phyloP scores from a whole-genome alignment of 2,113 vertebrate genomes.

The Oncorhynchus clarkii region DNA sequence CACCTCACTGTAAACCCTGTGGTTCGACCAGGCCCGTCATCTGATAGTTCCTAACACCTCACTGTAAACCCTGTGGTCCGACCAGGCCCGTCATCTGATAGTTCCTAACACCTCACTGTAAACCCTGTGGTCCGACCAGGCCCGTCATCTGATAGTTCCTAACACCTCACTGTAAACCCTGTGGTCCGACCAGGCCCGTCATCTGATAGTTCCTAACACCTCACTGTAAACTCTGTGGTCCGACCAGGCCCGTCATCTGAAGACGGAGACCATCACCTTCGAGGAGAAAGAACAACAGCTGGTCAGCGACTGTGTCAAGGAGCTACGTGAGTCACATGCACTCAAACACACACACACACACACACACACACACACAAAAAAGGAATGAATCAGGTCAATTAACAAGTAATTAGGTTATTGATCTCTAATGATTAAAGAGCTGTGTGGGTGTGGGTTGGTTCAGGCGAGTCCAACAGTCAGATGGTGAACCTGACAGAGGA shows the following conservation, averaged over 20 bases:
- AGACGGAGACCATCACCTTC: conserved; percentile 90
- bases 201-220: too few relatives aligned
- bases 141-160: too few relatives aligned
- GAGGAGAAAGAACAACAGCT: conserved; percentile 97
- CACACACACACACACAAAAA: neutral
- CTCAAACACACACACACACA: neutral
- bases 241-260: conserved; percentile 87
- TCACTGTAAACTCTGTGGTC: neutral
- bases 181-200: too few relatives aligned
- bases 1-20: too few relatives aligned
- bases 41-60: too few relatives aligned
- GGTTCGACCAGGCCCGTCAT: too few relatives aligned
- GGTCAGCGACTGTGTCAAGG: conserved; percentile 94
- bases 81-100: too few relatives aligned
- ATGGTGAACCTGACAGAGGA: conserved; percentile 90
- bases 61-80: too few relatives aligned
- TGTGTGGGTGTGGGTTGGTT: conserved; percentile 13
- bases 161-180: too few relatives aligned
- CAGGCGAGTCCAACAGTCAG: conserved; percentile 93
- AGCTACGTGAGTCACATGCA: conserved; percentile 84
- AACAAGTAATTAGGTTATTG: neutral
- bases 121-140: too few relatives aligned
- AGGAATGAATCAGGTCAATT: neutral
- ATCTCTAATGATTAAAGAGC: neutral
- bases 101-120: too few relatives aligned